Percentiles rank a stretch among this genome's conserved stretches.
Evolutionary conservation across 1,140 invertebrate genomes (phyloP).

Genomic region (Drosophila albomicans): DNA sequence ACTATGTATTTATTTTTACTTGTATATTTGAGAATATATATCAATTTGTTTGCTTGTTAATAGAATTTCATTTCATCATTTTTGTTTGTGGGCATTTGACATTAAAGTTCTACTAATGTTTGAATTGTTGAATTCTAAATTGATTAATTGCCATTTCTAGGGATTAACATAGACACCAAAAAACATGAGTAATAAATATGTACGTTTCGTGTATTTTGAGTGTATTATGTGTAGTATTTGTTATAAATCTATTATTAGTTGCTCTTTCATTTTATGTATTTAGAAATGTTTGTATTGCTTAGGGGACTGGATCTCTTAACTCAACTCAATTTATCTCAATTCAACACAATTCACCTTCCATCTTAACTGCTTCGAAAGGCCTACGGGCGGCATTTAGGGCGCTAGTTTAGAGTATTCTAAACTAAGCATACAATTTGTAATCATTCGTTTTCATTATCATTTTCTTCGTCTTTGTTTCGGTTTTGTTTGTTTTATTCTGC

Average conservation of each 20-base stretch:
- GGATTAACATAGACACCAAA: conserved; percentile 81
- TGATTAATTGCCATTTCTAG: conserved; percentile 77
- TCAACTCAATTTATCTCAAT: conserved; percentile 14
- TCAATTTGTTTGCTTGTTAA: conserved; percentile 41
- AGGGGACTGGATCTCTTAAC: conserved; percentile 13
- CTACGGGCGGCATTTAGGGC: conserved; percentile 70
- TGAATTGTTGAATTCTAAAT: conserved; percentile 71
- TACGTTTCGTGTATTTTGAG: conserved; percentile 19
- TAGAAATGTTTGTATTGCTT: conserved; percentile 58
- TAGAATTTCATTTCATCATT: no score
- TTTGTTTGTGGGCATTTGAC: conserved; percentile 43
- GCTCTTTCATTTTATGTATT: conserved; percentile 9
- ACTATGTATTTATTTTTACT: conserved; percentile 1
- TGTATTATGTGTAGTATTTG: conserved; percentile 16
- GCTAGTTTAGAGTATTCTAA: conserved; percentile 35
- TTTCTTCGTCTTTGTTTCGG: conserved; percentile 25
- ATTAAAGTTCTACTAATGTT: conserved; percentile 61
- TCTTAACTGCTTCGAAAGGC: conserved; percentile 59
- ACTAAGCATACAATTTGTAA: conserved; percentile 37
- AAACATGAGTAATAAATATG: conserved; percentile 64
- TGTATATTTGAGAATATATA: conserved; percentile 46
- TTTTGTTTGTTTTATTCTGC: conserved; percentile 33
- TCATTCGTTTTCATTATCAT: not conserved
- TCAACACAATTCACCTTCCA: conserved; percentile 20
- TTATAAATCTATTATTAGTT: conserved; percentile 30